These are phyloP conservation scores for Epizoanthus scotinus DNA, from an alignment of 92 coral and sea anemone species.

Conservation along the genomic window DNA sequence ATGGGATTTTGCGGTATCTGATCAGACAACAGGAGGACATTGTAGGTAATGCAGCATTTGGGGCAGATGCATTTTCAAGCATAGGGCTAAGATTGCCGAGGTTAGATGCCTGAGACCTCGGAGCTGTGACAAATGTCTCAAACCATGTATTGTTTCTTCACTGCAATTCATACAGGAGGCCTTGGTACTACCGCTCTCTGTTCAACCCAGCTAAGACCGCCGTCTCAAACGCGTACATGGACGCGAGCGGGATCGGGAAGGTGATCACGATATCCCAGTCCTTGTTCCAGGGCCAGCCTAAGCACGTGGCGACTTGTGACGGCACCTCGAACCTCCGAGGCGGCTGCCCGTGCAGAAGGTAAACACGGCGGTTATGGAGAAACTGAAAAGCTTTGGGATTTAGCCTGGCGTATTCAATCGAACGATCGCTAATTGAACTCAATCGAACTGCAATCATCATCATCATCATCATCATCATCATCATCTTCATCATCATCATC, in stretches of 20 bases:
- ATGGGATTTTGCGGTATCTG: too few relatives aligned
- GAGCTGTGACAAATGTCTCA: too few relatives aligned
- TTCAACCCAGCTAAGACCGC: conserved; percentile 94
- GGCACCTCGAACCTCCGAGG: conserved; percentile 68
- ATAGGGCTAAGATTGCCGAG: too few relatives aligned
- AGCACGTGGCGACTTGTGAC: conserved; percentile 49
- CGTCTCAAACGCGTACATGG: conserved; percentile 97
- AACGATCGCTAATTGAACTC: too few relatives aligned
- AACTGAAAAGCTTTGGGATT: background rate
- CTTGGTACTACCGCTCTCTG: conserved; percentile 96
- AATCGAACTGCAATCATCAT: too few relatives aligned
- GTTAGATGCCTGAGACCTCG: too few relatives aligned
- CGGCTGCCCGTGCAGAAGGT: conserved; percentile 86
- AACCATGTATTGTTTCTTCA: background rate
- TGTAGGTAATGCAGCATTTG: too few relatives aligned
- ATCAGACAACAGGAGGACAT: too few relatives aligned
- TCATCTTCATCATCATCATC: too few relatives aligned
- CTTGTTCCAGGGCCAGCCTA: conserved; percentile 81
- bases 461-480: too few relatives aligned
- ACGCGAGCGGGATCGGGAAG: conserved; percentile 93
- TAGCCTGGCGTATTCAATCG: too few relatives aligned
- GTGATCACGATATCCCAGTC: conserved; percentile 96
- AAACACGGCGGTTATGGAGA: background rate
- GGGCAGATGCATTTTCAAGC: too few relatives aligned
- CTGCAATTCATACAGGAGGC: conserved; percentile 58